These are phyloP conservation scores for Glyphotaelius pellucidus DNA, from an alignment of 2,888 invertebrate genomes.

Conservation along the genomic window DNA sequence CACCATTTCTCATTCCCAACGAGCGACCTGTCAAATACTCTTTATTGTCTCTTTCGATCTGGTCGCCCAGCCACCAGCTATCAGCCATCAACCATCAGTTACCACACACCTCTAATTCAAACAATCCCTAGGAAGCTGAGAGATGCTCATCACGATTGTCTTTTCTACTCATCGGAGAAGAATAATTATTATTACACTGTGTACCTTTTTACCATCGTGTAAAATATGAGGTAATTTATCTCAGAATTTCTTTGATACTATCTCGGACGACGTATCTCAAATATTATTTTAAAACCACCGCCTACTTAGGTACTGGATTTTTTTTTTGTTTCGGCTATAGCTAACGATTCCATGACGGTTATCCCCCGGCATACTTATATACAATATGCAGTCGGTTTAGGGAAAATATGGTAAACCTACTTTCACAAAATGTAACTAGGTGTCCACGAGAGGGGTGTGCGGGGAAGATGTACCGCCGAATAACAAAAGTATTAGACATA, in stretches of 20 bases:
- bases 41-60: slow-evolving; percentile 35
- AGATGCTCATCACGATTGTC: neutral
- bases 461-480: too few relatives aligned
- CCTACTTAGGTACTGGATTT: neutral
- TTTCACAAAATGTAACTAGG: too few relatives aligned
- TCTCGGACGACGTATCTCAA: too few relatives aligned
- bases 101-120: slow-evolving; percentile 3
- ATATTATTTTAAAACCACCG: too few relatives aligned
- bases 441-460: too few relatives aligned
- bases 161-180: neutral
- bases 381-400: too few relatives aligned
- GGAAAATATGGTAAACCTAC: too few relatives aligned
- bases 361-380: too few relatives aligned
- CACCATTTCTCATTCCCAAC: slow-evolving; percentile 47
- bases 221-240: neutral
- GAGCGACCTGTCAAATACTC: slow-evolving; percentile 36
- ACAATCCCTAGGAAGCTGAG: neutral
- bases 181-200: neutral
- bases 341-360: too few relatives aligned
- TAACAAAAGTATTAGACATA: too few relatives aligned
- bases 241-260: neutral
- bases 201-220: neutral
- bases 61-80: neutral
- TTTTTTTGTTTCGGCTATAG: neutral
- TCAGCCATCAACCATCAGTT: neutral